A percentile compares a stretch with the other conserved stretches of the same genome.
Conservation (phyloP, 2,797 vertebrate species). For the Cirrhinus molitorella region DNA sequence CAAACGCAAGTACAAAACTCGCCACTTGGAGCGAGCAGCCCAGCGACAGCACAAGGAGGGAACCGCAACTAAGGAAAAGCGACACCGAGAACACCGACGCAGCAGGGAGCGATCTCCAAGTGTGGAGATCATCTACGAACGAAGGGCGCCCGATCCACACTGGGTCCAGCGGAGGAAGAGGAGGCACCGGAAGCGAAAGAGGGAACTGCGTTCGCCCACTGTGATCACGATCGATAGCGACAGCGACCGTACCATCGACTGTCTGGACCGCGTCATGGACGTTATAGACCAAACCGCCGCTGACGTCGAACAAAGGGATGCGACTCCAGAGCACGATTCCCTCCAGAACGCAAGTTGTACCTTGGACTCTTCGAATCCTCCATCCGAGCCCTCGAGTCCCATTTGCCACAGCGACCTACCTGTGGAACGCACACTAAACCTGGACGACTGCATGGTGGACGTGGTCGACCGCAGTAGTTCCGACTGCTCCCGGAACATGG, state of each 20-base stretch:
- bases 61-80: conserved; percentile 72
- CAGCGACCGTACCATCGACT: conserved; percentile 62
- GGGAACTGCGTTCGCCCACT: conserved; percentile 72
- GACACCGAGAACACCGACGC: conserved; percentile 70
- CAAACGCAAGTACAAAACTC: conserved; percentile 95
- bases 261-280: conserved; percentile 17
- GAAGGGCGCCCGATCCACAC: conserved; percentile 51
- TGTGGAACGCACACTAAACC: conserved; percentile 31
- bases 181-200: conserved; percentile 89
- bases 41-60: conserved; percentile 60
- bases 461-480: conserved; percentile 32
- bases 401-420: not conserved
- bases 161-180: conserved; percentile 88
- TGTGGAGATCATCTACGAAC: conserved; percentile 85
- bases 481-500: not conserved
- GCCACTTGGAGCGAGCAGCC: conserved; percentile 83
- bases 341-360: not conserved
- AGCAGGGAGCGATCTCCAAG: conserved; percentile 80
- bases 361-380: not conserved
- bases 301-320: not conserved
- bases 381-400: conserved; percentile 2
- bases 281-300: conserved; percentile 2
- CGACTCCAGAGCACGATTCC: too few relatives aligned
- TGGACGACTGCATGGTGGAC: conserved; percentile 51
- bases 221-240: conserved; percentile 88